Conservation (phyloP, 2,113 vertebrate genomes). For the Pygoscelis antarcticus region DNA sequence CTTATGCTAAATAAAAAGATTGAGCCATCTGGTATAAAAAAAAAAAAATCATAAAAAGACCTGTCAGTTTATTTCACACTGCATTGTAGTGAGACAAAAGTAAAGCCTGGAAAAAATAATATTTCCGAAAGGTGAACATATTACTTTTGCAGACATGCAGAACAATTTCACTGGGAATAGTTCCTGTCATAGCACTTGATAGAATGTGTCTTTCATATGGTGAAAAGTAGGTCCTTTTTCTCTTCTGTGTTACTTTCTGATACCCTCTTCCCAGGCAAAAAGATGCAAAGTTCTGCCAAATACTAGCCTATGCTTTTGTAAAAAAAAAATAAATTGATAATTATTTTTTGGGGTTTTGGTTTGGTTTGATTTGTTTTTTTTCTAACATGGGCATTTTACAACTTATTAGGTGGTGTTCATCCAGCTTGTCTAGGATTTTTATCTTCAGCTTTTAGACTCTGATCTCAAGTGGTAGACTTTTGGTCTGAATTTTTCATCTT, state of each 20-base stretch:
- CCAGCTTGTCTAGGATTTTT: neutral
- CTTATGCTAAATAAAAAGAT: neutral
- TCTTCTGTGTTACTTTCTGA: slow-evolving; percentile 4
- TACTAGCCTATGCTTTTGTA: neutral
- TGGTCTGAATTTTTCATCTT: neutral
- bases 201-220: neutral
- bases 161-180: neutral
- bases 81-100: neutral
- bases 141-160: neutral
- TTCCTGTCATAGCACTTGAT: neutral
- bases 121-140: neutral
- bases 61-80: neutral
- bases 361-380: neutral
- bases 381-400: neutral
- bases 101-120: neutral
- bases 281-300: neutral
- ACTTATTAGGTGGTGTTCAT: neutral
- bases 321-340: neutral
- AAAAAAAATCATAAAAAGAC: neutral
- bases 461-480: neutral
- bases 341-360: neutral
- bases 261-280: neutral
- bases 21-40: neutral
- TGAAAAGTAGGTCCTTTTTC: neutral
- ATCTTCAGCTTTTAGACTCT: neutral